A percentile compares a stretch with the other conserved stretches of the same genome.
These are phyloP conservation scores for Uria lomvia DNA, from an alignment of 2,113 vertebrate species.

Conservation along the genomic window DNA sequence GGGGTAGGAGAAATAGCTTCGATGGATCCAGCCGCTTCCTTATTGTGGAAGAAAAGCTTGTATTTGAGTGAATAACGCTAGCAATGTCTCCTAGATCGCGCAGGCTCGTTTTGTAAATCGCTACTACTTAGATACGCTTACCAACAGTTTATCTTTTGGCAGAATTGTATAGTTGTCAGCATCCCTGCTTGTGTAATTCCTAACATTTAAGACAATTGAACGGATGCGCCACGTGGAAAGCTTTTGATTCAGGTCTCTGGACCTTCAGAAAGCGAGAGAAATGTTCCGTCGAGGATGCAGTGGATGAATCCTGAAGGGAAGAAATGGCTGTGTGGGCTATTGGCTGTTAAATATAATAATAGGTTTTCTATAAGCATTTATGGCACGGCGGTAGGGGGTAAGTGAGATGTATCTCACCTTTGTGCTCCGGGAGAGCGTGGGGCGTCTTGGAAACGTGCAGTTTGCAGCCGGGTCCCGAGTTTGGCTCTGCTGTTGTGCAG, in stretches of 20 bases:
- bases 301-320: background rate
- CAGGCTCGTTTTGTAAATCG: background rate
- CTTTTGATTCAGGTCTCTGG: background rate
- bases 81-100: background rate
- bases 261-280: background rate
- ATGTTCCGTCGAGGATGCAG: background rate
- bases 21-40: background rate
- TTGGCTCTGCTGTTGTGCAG: background rate
- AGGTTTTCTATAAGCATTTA: background rate
- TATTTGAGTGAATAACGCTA: background rate
- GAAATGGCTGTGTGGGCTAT: background rate
- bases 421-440: rapidly evolving
- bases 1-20: background rate
- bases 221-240: rapidly evolving
- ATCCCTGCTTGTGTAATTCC: background rate
- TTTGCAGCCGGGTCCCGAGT: background rate
- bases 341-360: background rate
- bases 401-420: background rate
- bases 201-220: background rate
- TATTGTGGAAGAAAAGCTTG: background rate
- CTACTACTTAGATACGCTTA: background rate
- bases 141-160: background rate
- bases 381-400: no score
- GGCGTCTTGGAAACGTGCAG: background rate
- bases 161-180: background rate